Percentiles rank a stretch among this genome's conserved stretches.
These are phyloP conservation scores for Tor tambroides DNA, from an alignment of 2,113 vertebrate species.

Conservation along the genomic window DNA sequence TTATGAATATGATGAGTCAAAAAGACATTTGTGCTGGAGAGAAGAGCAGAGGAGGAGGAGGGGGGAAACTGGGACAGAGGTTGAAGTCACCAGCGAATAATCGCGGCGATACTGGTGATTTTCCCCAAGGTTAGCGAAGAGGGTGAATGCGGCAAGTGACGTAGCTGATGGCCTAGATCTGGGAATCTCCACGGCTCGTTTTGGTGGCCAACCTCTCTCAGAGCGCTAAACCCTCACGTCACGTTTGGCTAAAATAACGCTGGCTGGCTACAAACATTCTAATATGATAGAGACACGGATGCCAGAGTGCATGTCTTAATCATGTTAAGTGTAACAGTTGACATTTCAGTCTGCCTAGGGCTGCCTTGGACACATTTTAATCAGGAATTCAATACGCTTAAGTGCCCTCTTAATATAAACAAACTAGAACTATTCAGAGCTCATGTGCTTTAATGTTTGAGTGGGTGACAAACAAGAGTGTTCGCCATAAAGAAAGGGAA, in stretches of 20 bases:
- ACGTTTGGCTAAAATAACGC: slow-evolving; percentile 28
- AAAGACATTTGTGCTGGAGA: slow-evolving; percentile 49
- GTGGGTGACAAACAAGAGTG: background rate
- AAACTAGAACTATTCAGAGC: slow-evolving; percentile 37
- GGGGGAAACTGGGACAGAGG: slow-evolving; percentile 55
- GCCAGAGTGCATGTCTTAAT: slow-evolving; percentile 46
- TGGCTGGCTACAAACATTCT: slow-evolving; percentile 38
- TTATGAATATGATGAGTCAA: slow-evolving; percentile 69
- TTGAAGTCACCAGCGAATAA: slow-evolving; percentile 38
- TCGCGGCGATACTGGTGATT: slow-evolving; percentile 5
- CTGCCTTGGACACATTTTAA: slow-evolving; percentile 51
- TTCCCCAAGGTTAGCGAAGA: slow-evolving; percentile 33
- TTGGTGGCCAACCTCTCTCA: slow-evolving; percentile 51
- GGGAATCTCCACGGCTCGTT: slow-evolving; percentile 46
- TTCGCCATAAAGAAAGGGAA: background rate
- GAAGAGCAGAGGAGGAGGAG: background rate
- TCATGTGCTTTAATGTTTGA: background rate
- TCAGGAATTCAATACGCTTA: slow-evolving; percentile 50
- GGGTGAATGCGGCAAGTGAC: slow-evolving; percentile 49
- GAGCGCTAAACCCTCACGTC: slow-evolving; percentile 45
- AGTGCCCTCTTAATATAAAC: slow-evolving; percentile 50
- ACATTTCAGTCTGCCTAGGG: slow-evolving; percentile 43
- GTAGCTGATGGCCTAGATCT: slow-evolving; percentile 66
- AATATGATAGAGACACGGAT: slow-evolving; percentile 39
- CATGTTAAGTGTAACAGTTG: slow-evolving; percentile 39